Evolutionary conservation across 1,140 invertebrate species (phyloP).

Genomic region (Lordiphosa clarofinis): DNA sequence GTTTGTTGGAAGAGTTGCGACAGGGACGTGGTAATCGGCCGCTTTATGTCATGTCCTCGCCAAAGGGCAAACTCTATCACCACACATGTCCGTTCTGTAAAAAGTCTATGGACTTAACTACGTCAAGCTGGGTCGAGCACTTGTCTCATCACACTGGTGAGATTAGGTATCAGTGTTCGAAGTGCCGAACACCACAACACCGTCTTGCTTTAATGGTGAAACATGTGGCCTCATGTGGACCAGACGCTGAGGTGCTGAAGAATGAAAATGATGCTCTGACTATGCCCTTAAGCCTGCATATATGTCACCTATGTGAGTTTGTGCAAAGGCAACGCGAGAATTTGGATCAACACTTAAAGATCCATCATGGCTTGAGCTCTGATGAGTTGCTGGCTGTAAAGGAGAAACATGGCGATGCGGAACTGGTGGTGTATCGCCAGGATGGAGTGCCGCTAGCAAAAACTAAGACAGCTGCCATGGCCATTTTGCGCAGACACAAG

Average conservation of each 20-base stretch:
- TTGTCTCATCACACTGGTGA: slow-evolving; percentile 85
- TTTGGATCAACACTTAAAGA: slow-evolving; percentile 81
- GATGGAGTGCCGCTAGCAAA: not conserved
- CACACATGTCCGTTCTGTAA: slow-evolving; percentile 59
- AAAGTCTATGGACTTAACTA: not conserved
- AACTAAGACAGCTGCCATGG: not conserved
- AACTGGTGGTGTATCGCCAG: not conserved
- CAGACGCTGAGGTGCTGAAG: not conserved
- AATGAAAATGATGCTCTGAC: not conserved
- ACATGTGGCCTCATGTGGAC: slow-evolving; percentile 25
- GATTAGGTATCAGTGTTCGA: slow-evolving; percentile 81
- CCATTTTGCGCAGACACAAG: not conserved
- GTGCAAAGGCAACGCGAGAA: slow-evolving; percentile 81
- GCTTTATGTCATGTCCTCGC: not conserved
- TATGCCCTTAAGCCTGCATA: slow-evolving; percentile 56
- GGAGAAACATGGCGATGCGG: slow-evolving; percentile 6
- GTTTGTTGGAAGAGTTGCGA: slow-evolving; percentile 40
- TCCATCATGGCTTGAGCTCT: slow-evolving; percentile 75
- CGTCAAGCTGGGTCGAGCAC: slow-evolving; percentile 80
- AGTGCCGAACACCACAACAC: slow-evolving; percentile 69
- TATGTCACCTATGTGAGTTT: slow-evolving; percentile 84
- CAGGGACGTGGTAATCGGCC: slow-evolving; percentile 13
- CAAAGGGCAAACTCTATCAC: not conserved
- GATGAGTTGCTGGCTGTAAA: slow-evolving; percentile 2
- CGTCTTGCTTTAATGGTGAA: not conserved